phyloP scores from a whole-genome alignment of 2,113 vertebrate genomes.

The Etia nguti region DNA sequence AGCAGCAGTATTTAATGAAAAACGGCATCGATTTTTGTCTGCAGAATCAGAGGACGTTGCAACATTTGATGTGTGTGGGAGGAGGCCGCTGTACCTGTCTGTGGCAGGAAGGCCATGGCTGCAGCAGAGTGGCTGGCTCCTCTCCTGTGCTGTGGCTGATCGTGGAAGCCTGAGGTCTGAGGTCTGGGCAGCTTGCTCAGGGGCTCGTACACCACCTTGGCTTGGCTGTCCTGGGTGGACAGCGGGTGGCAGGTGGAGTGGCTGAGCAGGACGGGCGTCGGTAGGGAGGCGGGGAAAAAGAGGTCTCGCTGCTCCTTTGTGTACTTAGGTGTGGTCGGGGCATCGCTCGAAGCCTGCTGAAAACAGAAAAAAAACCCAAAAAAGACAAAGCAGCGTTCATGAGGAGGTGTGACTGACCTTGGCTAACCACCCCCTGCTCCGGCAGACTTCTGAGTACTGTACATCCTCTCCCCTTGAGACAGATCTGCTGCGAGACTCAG shows the following conservation, averaged over 20 bases:
- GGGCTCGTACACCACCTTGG: slow-evolving; percentile 66
- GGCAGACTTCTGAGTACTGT: neutral
- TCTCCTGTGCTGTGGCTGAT: slow-evolving; percentile 55
- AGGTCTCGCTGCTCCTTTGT: slow-evolving; percentile 84
- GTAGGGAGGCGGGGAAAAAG: slow-evolving; percentile 80
- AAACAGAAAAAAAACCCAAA: slow-evolving; percentile 5
- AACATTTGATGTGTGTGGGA: neutral
- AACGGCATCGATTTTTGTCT: neutral
- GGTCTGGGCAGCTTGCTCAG: slow-evolving; percentile 71
- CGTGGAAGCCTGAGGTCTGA: slow-evolving; percentile 61
- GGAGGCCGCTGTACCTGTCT: slow-evolving; percentile 52
- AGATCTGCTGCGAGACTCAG: neutral
- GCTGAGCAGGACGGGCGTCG: slow-evolving; percentile 56
- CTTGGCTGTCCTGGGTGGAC: slow-evolving; percentile 57
- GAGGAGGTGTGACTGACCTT: neutral
- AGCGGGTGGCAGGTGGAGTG: slow-evolving; percentile 57
- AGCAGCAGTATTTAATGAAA: neutral
- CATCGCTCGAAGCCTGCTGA: slow-evolving; percentile 77
- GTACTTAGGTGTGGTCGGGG: slow-evolving; percentile 88
- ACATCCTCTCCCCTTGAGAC: neutral
- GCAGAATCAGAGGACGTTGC: neutral
- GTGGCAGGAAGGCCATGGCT: slow-evolving; percentile 62
- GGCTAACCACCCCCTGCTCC: neutral
- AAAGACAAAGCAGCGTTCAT: neutral
- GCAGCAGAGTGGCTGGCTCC: slow-evolving; percentile 35